These are phyloP conservation scores for Picathartes gymnocephalus DNA, from an alignment of 2,113 vertebrate genomes.

Conservation along the genomic window DNA sequence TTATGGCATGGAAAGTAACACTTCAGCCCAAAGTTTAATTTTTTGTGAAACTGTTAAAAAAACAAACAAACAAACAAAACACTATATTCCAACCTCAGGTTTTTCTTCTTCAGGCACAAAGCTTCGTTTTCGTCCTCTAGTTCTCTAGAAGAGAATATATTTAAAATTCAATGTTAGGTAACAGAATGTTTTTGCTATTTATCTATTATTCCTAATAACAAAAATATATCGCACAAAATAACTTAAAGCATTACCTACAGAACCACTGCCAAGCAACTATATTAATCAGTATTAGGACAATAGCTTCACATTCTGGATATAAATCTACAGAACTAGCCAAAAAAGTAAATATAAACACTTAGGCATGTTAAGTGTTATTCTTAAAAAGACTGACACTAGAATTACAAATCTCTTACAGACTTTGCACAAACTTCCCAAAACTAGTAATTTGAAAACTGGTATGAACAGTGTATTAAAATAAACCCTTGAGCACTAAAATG, in stretches of 20 bases:
- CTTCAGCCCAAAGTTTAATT: not conserved
- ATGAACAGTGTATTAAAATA: not conserved
- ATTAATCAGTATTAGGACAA: not conserved
- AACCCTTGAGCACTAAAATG: not conserved
- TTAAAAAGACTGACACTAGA: not conserved
- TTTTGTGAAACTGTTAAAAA: conserved; percentile 14
- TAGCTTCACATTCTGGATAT: not conserved
- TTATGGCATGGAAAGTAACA: not conserved
- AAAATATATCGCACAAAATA: not conserved
- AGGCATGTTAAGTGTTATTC: not conserved
- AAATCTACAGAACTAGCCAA: not conserved
- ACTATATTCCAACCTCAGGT: conserved; percentile 82
- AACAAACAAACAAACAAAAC: conserved; percentile 11
- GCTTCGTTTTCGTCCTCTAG: conserved; percentile 93
- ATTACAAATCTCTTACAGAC: not conserved
- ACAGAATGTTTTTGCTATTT: not conserved
- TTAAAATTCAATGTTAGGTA: conserved; percentile 9
- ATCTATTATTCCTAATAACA: not conserved
- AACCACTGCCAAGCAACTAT: not conserved
- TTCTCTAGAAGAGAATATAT: conserved; percentile 83
- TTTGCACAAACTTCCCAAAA: not conserved
- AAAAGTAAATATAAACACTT: not conserved
- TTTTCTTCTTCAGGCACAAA: conserved; percentile 91
- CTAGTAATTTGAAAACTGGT: not conserved
- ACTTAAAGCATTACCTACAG: not conserved